Conservation (phyloP, 2,113 vertebrate species). For the Scomber japonicus region DNA sequence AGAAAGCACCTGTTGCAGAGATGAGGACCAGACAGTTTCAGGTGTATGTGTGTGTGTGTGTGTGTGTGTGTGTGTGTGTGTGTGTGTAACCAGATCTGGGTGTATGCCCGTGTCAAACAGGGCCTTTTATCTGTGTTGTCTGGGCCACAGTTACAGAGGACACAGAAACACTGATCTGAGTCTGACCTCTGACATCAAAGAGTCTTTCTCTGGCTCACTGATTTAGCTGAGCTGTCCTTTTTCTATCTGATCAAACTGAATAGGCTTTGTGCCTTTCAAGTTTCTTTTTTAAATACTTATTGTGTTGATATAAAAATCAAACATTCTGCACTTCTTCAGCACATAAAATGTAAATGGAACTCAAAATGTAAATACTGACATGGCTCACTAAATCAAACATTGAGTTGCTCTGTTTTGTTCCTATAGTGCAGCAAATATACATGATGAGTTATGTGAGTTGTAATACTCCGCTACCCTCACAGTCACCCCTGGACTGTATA, state of each 20-base stretch:
- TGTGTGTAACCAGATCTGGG: slow-evolving; percentile 68
- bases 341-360: slow-evolving; percentile 10
- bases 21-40: slow-evolving; percentile 40
- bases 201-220: slow-evolving; percentile 45
- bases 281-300: not conserved
- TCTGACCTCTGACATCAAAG: slow-evolving; percentile 62
- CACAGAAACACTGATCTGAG: slow-evolving; percentile 70
- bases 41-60: slow-evolving; percentile 39
- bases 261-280: slow-evolving; percentile 1
- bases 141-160: slow-evolving; percentile 55
- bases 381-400: slow-evolving; percentile 11
- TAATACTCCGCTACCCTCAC: slow-evolving; percentile 48
- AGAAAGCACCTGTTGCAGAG: slow-evolving; percentile 74
- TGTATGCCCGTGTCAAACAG: slow-evolving; percentile 59
- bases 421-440: slow-evolving; percentile 18
- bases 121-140: slow-evolving; percentile 66
- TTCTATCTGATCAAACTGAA: slow-evolving; percentile 56
- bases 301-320: slow-evolving; percentile 14
- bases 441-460: slow-evolving; percentile 36
- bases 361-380: slow-evolving; percentile 12
- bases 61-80: not conserved
- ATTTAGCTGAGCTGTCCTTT: slow-evolving; percentile 50
- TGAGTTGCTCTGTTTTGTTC: not conserved
- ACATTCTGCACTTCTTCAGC: not conserved
- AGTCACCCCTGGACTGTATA: slow-evolving; percentile 63